Base-by-base conservation (phyloP, 53 echinoderm and acorn worm genomes). In the Paracentrotus lividus region DNA sequence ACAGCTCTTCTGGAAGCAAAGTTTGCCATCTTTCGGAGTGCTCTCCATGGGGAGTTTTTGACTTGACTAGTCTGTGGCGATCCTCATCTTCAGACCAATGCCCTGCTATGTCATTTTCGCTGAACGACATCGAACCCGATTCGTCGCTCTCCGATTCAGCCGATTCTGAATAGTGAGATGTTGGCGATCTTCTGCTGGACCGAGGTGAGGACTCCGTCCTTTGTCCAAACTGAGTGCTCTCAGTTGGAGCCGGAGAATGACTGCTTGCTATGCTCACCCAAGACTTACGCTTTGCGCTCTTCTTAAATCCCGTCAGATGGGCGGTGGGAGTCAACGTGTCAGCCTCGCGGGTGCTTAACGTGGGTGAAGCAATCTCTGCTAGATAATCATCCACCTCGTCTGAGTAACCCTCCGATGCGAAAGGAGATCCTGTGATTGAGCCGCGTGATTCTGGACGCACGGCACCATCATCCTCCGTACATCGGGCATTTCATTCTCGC, bases 271-370 rank as follows among this genome's bases (percentile, higher is more conserved):
- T 31, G 58, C 92, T 92, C 18, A 92, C 81, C 92, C 92, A 92
- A 1, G 92, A 92, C 92, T 92, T 92, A 5, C 91, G 23, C 75
- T 91, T 91, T 29, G 8, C 75, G n/a, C 75, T 49, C 75, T 68
- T 68, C 12, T 59, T 78, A 23, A 78, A 23, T 27, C 90, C 93
- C 44, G 95, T 93, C 51, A 98, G 94, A 52, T 96, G 94, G 29
- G 98, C 94, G 3, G 98, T 98, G 0, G 98, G 98, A 23, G 98
- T 98, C 87, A 98, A 77, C 21, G 97, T 95, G 67, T 98, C 98
- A 0, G 98, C 98, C 96, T 98, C 98, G 16, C 97, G 94, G 21
- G 96, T 97, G 88, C 98, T 98, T 18, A 98, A 94, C 23, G 95
- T 96, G 0, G 97, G 97, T 16, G 97, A 98, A 45, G 97, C 96